Evolutionary conservation across 1,140 invertebrate genomes (phyloP), one percentile per base, ranked within the genome.

Genomic region (Penaeus vannamei): DNA sequence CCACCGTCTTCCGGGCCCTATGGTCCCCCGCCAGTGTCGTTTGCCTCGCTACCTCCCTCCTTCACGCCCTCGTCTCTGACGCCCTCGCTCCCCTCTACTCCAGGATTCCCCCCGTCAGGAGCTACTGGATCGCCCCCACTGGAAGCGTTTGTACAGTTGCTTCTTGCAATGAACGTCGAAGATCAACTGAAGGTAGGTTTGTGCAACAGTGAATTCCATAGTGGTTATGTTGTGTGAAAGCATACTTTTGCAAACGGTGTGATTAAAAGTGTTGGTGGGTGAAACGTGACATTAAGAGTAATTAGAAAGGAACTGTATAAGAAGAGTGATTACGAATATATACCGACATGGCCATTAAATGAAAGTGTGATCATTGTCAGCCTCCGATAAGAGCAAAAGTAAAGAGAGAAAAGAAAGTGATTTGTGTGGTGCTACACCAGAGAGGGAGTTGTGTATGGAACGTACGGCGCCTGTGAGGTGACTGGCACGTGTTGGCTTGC

Each of bases 161-260:
- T 91, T 69, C 86, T 91, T 23, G 91, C 91, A 77, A 91, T 91
- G 91, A 91, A 91, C 84, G 85, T 89, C 61, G 91, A 91, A 84
- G 91, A 91, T 87, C 91, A 91, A 79, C 89, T 91, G 85, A 91
- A 91, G 91, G 91, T 91, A 90, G 86, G 86, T 87, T 72, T 72
- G 32, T 72, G n/a, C 66, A 72, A 72, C 66, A 72, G 66, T 72
- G 66, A 12, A 29, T 82, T 82, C 79, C 83, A 80, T 87, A 64
- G 83, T 82, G 46, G 60, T 29, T 87, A 80, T 87, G 86, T 82
- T 87, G 79, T 83, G 86, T 29, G 17, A 36, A 82, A 53, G 72
- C 62, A 82, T 82, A 66, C 66, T 59, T 22, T 59, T 32, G 59
- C 82, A 46, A 29, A 53, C 53, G 53, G 53, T 53, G 53, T 53